A percentile compares a stretch with the other conserved stretches of the same genome.
Conservation (phyloP, 1,140 invertebrate species). For the Diplogasteroides magnus region DNA sequence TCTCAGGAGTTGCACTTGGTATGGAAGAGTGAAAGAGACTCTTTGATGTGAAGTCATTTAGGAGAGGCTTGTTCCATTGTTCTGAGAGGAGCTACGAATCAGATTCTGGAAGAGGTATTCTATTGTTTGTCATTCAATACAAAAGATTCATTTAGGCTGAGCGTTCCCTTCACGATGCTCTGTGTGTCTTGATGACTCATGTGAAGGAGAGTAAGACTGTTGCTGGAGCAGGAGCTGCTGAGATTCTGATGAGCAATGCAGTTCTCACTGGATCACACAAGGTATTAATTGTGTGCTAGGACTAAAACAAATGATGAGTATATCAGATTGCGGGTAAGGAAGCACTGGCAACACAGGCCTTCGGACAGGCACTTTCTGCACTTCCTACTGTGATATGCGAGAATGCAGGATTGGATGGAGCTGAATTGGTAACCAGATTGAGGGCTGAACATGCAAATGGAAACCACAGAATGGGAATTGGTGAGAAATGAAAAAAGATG, state of each 20-base stretch:
- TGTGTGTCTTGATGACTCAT: constrained; percentile 91
- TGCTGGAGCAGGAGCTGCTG: constrained; percentile 62
- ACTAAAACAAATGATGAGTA: constrained; percentile 1
- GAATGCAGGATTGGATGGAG: constrained; percentile 96
- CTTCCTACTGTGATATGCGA: constrained; percentile 93
- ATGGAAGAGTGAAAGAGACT: constrained; percentile 1
- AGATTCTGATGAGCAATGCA: constrained; percentile 92
- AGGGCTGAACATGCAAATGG: constrained; percentile 80
- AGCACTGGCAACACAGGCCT: constrained; percentile 91
- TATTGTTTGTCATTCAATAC: background rate
- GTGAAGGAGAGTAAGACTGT: constrained; percentile 70
- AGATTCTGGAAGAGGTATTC: constrained; percentile 83
- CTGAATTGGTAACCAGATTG: constrained; percentile 82
- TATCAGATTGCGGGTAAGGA: constrained; percentile 77
- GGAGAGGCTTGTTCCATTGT: constrained; percentile 96
- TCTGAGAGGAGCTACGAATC: constrained; percentile 94
- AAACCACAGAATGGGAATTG: constrained; percentile 73
- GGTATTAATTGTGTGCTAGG: constrained; percentile 21
- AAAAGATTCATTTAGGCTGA: no score
- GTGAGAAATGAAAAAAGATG: constrained; percentile 58
- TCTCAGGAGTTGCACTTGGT: constrained; percentile 67
- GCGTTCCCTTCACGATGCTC: constrained; percentile 90
- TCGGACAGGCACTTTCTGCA: constrained; percentile 77
- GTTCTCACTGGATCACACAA: constrained; percentile 75
- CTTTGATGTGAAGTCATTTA: constrained; percentile 55